A percentile compares a stretch with the other conserved stretches of the same genome.
These are phyloP conservation scores for Merops nubicus DNA, from an alignment of 2,113 vertebrate species.

Conservation along the genomic window DNA sequence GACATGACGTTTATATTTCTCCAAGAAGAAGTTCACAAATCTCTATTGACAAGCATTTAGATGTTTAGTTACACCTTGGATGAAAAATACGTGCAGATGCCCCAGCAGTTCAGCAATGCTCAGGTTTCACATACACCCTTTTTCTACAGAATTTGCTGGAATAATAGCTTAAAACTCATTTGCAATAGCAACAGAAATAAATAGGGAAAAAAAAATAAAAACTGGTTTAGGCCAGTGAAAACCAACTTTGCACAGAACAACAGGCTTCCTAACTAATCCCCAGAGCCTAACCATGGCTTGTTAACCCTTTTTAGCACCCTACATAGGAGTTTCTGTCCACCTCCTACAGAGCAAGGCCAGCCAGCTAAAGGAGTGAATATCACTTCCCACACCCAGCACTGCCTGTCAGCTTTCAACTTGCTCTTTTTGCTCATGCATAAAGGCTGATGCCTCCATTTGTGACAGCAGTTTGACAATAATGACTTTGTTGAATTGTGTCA, in stretches of 20 bases:
- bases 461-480: neutral
- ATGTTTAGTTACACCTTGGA: conserved; percentile 4
- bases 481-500: neutral
- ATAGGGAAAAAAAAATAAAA: neutral
- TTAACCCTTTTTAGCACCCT: neutral
- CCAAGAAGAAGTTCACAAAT: conserved; percentile 86
- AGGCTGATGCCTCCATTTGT: neutral
- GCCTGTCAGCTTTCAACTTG: neutral
- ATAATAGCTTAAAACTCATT: neutral
- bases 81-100: neutral
- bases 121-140: neutral
- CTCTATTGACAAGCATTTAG: conserved; percentile 79
- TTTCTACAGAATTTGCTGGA: neutral
- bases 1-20: conserved; percentile 82
- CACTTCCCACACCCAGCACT: neutral
- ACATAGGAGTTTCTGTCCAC: neutral
- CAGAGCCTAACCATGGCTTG: neutral
- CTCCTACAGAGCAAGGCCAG: neutral
- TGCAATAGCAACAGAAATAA: neutral
- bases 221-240: neutral
- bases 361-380: neutral
- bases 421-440: neutral
- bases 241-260: neutral
- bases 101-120: neutral
- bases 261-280: neutral